These are phyloP conservation scores for Oncorhynchus nerka DNA, from an alignment of 2,113 vertebrate genomes.

Conservation along the genomic window DNA sequence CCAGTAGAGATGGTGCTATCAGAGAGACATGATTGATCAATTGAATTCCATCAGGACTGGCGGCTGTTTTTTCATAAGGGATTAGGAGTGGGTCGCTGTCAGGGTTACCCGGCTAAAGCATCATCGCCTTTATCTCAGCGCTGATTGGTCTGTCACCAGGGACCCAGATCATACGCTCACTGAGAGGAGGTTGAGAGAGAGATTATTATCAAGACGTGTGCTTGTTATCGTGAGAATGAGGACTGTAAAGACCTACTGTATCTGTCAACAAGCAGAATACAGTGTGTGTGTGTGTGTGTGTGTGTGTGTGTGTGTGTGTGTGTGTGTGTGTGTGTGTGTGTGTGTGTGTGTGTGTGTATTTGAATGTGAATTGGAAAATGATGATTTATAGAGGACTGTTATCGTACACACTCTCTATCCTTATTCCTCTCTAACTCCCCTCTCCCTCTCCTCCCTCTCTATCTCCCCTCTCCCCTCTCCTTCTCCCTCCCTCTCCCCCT, in stretches of 20 bases:
- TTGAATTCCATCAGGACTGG: slow-evolving; percentile 99
- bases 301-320: too few species aligned
- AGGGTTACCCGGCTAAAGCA: slow-evolving; percentile 98
- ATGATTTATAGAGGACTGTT: not conserved
- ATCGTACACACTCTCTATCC: not conserved
- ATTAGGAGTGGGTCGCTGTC: slow-evolving; percentile 99
- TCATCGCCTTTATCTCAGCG: slow-evolving; percentile 96
- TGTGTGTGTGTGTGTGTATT: slow-evolving; percentile 49
- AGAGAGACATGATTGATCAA: slow-evolving; percentile 99
- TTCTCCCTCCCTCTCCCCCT: too few species aligned
- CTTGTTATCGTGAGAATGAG: slow-evolving; percentile 11
- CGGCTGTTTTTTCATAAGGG: slow-evolving; percentile 94
- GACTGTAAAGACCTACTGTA: not conserved
- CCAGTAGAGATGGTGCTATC: slow-evolving; percentile 99
- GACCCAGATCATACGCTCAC: slow-evolving; percentile 86
- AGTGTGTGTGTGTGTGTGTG: too few species aligned
- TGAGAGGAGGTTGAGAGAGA: slow-evolving; percentile 30
- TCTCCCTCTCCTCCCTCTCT: too few species aligned
- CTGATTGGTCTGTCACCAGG: slow-evolving; percentile 98
- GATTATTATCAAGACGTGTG: slow-evolving; percentile 2
- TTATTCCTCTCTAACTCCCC: too few species aligned
- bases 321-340: not conserved
- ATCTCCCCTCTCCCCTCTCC: too few species aligned
- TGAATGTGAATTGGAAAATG: not conserved
- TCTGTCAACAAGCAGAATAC: not conserved